phyloP scores from a whole-genome alignment of 2,113 vertebrate species.

The Eclectus roratus region DNA sequence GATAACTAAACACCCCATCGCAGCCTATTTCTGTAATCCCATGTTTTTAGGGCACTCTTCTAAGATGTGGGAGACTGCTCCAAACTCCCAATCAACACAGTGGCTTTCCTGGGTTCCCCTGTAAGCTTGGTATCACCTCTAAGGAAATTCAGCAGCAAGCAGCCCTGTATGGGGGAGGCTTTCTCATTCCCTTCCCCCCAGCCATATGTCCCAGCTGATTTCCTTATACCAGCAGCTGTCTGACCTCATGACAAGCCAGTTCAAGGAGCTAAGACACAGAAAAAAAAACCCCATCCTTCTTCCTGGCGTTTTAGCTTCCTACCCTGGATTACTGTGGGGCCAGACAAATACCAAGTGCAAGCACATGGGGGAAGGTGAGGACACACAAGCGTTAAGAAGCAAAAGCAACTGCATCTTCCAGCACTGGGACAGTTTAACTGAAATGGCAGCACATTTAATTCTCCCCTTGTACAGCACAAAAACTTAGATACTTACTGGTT shows the following conservation, averaged over 20 bases:
- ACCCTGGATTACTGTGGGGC: background rate
- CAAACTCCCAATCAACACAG: background rate
- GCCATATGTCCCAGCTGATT: conserved; percentile 2
- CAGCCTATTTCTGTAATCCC: background rate
- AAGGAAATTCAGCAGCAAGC: background rate
- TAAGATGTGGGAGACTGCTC: background rate
- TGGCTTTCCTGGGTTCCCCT: background rate
- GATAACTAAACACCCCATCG: background rate
- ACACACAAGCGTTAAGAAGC: background rate
- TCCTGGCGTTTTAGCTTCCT: background rate
- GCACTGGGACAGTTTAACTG: background rate
- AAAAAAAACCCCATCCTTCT: background rate
- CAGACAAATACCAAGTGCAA: background rate
- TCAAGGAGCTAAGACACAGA: background rate
- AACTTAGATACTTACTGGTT: background rate
- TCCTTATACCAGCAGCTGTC: background rate
- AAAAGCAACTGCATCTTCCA: background rate
- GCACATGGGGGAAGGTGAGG: background rate
- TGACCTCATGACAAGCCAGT: background rate
- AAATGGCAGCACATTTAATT: background rate
- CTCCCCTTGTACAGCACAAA: background rate
- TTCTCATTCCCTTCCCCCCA: conserved; percentile 25
- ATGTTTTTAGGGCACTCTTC: background rate
- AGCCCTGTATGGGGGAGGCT: background rate
- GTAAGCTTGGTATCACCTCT: background rate